A percentile compares a stretch with the other conserved stretches of the same genome.
Conservation (phyloP, 2,888 invertebrate species). For the Carabus problematicus region DNA sequence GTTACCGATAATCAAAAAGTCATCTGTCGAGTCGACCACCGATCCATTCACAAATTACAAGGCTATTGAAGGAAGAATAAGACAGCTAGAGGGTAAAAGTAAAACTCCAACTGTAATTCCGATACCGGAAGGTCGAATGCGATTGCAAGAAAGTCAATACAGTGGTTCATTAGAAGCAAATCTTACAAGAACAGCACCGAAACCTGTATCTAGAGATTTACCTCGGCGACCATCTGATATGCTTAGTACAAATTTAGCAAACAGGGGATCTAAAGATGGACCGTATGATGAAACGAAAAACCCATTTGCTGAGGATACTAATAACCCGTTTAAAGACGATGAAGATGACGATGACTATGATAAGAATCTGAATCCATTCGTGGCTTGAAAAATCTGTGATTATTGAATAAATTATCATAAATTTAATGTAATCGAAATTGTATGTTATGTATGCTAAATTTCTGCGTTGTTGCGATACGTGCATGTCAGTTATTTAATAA, state of each 20-base stretch:
- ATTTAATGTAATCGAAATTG: conserved; percentile 7
- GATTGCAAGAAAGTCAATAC: conserved; percentile 64
- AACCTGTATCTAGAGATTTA: conserved; percentile 44
- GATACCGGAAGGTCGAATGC: conserved; percentile 66
- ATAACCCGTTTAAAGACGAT: conserved; percentile 56
- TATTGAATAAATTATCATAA: conserved; percentile 21
- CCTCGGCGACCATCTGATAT: conserved; percentile 58
- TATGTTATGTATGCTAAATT: too few species aligned
- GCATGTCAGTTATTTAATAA: too few species aligned
- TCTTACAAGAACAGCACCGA: conserved; percentile 54
- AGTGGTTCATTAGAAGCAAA: conserved; percentile 70
- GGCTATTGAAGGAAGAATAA: conserved; percentile 52
- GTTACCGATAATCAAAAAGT: conserved; percentile 4
- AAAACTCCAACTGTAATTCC: conserved; percentile 60
- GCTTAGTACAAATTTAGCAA: conserved; percentile 37
- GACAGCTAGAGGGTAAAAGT: conserved; percentile 52
- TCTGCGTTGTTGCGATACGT: too few species aligned
- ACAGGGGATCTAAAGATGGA: conserved; percentile 46
- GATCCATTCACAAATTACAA: conserved; percentile 39
- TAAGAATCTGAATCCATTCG: conserved; percentile 78
- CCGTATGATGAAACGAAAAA: conserved; percentile 69
- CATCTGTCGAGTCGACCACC: conserved; percentile 17
- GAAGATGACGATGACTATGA: conserved; percentile 72
- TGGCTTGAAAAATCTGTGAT: conserved; percentile 54
- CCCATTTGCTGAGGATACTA: conserved; percentile 63